A percentile compares a stretch with the other conserved stretches of the same genome.
phyloP scores from a whole-genome alignment of 2,113 vertebrate species.

The Neogale vison region DNA sequence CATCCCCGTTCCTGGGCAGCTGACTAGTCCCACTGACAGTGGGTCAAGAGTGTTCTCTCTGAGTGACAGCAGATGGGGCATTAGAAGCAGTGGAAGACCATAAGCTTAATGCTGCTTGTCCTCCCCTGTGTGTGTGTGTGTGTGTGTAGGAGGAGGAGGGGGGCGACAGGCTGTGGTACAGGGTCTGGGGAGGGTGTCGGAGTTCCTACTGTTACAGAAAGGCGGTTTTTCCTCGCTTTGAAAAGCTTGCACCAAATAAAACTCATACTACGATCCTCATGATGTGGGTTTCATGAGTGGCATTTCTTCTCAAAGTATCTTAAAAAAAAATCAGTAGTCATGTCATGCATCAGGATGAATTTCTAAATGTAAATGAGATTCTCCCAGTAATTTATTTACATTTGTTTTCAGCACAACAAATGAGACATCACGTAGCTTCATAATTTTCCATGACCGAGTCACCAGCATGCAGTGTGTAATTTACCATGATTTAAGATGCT shows the following conservation, averaged over 20 bases:
- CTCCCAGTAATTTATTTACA: constrained; percentile 90
- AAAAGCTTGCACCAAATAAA: constrained; percentile 38
- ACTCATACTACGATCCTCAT: constrained; percentile 12
- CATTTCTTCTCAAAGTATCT: constrained; percentile 83
- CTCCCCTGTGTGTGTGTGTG: background rate
- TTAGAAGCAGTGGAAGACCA: background rate
- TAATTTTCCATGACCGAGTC: constrained; percentile 91
- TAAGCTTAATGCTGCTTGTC: constrained; percentile 36
- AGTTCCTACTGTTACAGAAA: background rate
- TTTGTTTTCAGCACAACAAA: constrained; percentile 92
- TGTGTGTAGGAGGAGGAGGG: no score
- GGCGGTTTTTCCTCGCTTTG: background rate
- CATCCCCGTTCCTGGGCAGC: background rate
- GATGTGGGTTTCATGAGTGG: constrained; percentile 81
- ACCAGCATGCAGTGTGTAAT: constrained; percentile 88
- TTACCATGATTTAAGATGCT: constrained; percentile 89
- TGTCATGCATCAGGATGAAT: constrained; percentile 86
- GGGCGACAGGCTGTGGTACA: background rate
- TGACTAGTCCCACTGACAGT: background rate
- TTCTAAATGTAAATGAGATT: constrained; percentile 90
- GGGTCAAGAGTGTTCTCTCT: background rate
- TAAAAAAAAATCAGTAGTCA: constrained; percentile 83
- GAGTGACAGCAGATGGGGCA: background rate
- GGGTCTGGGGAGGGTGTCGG: background rate
- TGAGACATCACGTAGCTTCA: constrained; percentile 90